These are phyloP conservation scores for Nymphalis io DNA, from an alignment of 1,140 invertebrate genomes.

Conservation along the genomic window DNA sequence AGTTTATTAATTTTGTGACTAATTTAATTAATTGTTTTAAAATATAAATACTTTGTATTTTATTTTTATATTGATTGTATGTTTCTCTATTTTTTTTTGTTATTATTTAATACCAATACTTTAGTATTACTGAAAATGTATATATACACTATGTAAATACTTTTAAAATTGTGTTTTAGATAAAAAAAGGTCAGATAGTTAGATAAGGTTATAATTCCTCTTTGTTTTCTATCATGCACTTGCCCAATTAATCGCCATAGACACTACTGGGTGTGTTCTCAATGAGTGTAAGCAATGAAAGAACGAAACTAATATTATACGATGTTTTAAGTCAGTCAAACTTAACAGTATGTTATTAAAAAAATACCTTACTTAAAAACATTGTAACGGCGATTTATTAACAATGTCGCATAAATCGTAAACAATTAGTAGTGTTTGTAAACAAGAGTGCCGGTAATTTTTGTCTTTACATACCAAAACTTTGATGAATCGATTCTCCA, in stretches of 20 bases:
- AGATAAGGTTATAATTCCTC: neutral
- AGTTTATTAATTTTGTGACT: too few relatives aligned
- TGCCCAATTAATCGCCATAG: conserved; percentile 25
- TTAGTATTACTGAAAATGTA: too few relatives aligned
- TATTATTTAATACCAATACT: too few relatives aligned
- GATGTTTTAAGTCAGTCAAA: conserved; percentile 3
- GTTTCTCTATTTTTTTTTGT: too few relatives aligned
- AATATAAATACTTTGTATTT: too few relatives aligned
- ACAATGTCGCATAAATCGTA: conserved; percentile 31
- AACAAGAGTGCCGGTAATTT: conserved; percentile 68
- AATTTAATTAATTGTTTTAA: too few relatives aligned
- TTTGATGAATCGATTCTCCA: conserved; percentile 96
- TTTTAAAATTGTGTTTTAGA: neutral
- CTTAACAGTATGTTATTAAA: neutral
- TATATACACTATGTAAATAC: too few relatives aligned
- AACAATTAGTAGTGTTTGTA: conserved; percentile 67
- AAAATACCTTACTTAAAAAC: conserved; percentile 3
- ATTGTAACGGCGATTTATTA: conserved; percentile 10
- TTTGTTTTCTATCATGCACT: conserved; percentile 12
- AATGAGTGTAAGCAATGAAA: conserved; percentile 27
- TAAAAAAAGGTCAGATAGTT: neutral
- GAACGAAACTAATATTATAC: neutral
- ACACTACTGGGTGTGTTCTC: conserved; percentile 37
- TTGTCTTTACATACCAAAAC: conserved; percentile 89
- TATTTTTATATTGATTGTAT: too few relatives aligned